A percentile compares a stretch with the other conserved stretches of the same genome.
These are phyloP conservation scores for Griposia aprilina DNA, from an alignment of 2,888 invertebrate species.

Conservation along the genomic window DNA sequence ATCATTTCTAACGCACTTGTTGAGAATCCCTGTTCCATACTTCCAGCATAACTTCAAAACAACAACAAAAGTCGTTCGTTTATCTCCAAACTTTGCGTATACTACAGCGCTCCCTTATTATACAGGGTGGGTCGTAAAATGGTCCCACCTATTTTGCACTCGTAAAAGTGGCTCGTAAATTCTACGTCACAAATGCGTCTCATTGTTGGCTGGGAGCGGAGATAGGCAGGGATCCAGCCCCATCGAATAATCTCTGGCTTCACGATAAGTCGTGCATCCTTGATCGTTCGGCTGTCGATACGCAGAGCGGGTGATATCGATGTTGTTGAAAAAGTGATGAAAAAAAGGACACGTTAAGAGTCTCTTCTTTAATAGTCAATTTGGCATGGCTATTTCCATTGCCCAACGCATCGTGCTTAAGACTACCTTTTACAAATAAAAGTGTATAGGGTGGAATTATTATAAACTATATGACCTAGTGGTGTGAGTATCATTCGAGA, in stretches of 20 bases:
- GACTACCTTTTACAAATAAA: too few species aligned
- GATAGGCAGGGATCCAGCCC: slow-evolving; percentile 74
- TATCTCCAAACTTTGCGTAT: slow-evolving; percentile 64
- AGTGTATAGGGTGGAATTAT: neutral
- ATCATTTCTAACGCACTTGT: slow-evolving; percentile 22
- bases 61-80: slow-evolving; percentile 30
- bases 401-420: neutral
- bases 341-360: neutral
- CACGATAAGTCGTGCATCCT: slow-evolving; percentile 75
- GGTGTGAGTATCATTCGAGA: neutral
- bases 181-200: slow-evolving; percentile 85
- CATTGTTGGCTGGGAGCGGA: slow-evolving; percentile 80
- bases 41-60: slow-evolving; percentile 20
- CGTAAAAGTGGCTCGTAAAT: slow-evolving; percentile 89
- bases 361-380: neutral
- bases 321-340: slow-evolving; percentile 8
- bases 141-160: slow-evolving; percentile 88
- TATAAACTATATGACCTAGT: neutral
- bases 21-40: slow-evolving; percentile 7
- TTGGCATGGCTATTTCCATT: neutral
- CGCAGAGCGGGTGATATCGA: slow-evolving; percentile 35
- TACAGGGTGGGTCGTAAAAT: slow-evolving; percentile 84
- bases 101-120: slow-evolving; percentile 79
- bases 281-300: slow-evolving; percentile 55
- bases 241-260: slow-evolving; percentile 73